Percentiles rank a stretch among this genome's conserved stretches.
These are phyloP conservation scores for Pseudomugil tenellus DNA, from an alignment of 2,797 vertebrate genomes.

Conservation along the genomic window DNA sequence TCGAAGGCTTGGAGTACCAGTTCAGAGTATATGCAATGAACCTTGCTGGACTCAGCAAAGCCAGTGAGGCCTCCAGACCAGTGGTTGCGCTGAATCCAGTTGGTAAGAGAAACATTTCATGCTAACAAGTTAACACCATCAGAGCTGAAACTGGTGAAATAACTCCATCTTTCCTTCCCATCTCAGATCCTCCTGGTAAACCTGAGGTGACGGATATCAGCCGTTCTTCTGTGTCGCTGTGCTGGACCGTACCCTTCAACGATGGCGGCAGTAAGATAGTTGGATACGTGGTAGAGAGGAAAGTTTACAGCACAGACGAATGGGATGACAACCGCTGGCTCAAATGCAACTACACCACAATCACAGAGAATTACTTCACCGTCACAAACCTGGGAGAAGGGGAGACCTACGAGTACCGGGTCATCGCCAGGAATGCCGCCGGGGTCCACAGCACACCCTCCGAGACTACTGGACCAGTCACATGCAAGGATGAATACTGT, in stretches of 20 bases:
- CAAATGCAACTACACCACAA: slow-evolving; percentile 97
- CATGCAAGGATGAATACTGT: slow-evolving; percentile 98
- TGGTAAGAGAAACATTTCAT: slow-evolving; percentile 82
- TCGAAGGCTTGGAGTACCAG: slow-evolving; percentile 98
- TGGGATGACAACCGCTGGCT: slow-evolving; percentile 94
- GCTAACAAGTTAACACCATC: background rate
- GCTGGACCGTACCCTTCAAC: slow-evolving; percentile 91
- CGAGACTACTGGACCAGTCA: slow-evolving; percentile 91
- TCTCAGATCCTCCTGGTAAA: slow-evolving; percentile 92
- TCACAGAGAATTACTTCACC: slow-evolving; percentile 93
- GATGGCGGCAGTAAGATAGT: slow-evolving; percentile 96
- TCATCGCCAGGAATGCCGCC: slow-evolving; percentile 93
- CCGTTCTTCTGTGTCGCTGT: slow-evolving; percentile 90
- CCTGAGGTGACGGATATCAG: slow-evolving; percentile 94
- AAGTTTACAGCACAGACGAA: slow-evolving; percentile 87
- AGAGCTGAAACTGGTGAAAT: background rate
- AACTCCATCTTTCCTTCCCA: background rate
- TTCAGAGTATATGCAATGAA: slow-evolving; percentile 98
- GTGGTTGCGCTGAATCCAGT: slow-evolving; percentile 96
- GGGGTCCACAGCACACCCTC: slow-evolving; percentile 94
- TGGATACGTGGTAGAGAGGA: slow-evolving; percentile 94
- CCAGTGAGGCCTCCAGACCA: slow-evolving; percentile 96
- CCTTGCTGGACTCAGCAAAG: slow-evolving; percentile 95
- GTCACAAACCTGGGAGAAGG: slow-evolving; percentile 90
- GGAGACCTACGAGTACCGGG: slow-evolving; percentile 91